Conservation (phyloP, 2,113 vertebrate genomes). For the Cyphomyrus plagiostoma region DNA sequence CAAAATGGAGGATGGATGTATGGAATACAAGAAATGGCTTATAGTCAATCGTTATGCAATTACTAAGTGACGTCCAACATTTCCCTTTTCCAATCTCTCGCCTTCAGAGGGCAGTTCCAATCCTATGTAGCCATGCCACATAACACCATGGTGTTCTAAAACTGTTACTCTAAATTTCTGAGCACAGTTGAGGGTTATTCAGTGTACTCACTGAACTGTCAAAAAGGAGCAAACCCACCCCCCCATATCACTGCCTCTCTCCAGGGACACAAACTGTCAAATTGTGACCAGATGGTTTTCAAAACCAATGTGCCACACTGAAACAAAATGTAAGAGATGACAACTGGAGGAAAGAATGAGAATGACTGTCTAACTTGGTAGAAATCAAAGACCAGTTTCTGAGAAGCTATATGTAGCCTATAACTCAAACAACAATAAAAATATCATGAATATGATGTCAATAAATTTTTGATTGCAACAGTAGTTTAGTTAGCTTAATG, state of each 20-base stretch:
- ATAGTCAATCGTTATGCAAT: neutral
- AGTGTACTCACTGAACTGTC: neutral
- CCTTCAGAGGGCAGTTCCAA: neutral
- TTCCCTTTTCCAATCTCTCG: neutral
- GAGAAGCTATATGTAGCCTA: neutral
- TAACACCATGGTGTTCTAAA: neutral
- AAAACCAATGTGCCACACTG: neutral
- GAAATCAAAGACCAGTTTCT: neutral
- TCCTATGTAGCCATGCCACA: neutral
- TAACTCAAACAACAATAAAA: neutral
- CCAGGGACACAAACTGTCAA: neutral
- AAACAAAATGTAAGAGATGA: neutral
- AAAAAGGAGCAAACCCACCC: neutral
- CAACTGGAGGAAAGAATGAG: neutral
- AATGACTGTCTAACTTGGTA: neutral
- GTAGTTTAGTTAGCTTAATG: neutral
- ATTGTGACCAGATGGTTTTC: neutral
- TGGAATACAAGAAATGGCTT: neutral
- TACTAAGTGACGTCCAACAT: neutral
- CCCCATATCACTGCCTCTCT: neutral
- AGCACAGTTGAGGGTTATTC: neutral
- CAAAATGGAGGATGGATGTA: neutral
- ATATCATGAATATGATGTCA: neutral
- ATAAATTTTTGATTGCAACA: neutral
- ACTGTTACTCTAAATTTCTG: neutral